Evolutionary conservation across 2,113 vertebrate species (phyloP), one percentile per base, ranked within the genome.

Genomic region (Spea multiplicata): DNA sequence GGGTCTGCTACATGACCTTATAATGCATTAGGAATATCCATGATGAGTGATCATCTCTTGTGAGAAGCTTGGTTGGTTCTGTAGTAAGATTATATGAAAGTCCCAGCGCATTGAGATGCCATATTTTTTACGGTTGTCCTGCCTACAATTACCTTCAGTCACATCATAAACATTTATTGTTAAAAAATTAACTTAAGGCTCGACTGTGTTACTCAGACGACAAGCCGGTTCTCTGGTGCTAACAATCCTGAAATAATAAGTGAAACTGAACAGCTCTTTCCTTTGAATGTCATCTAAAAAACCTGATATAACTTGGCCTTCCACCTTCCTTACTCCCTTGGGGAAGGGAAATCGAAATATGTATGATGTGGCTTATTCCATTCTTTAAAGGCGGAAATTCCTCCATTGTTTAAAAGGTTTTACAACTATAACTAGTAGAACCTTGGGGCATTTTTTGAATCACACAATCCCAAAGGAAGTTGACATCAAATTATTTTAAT

Each of bases 401-500:
- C 55, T 83, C 73, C 81, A 86, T 88, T 84, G 82, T 84, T 90
- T 86, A 70, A 82, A 79, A 83, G 53, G 53, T 50, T 73, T 65
- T 4, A 10, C 87, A 81, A 71, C 77, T 66, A 4, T 44, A 83
- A 80, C 73, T 83, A 86, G 64, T 49, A 82, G 64, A 75, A 72
- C 75, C 81, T 75, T 49, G 80, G 81, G 69, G 84, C 83, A 55
- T 46, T 85, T 85, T 86, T 84, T 45, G 3, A 78, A 74, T 86
- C 84, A 76, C 83, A 81, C 80, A 81, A 83, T 81, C 78, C 86
- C 69, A 72, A 64, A 87, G 71, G 76, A 85, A 84, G 64, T 66
- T 80, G 64, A 70, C 82, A 84, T 86, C 84, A 88, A 87, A 80
- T 75, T 83, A 75, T 83, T 74, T 88, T 71, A 87, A 84, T 84